Conservation (phyloP, 1,140 invertebrate genomes). For the Caenorhabditis remanei region DNA sequence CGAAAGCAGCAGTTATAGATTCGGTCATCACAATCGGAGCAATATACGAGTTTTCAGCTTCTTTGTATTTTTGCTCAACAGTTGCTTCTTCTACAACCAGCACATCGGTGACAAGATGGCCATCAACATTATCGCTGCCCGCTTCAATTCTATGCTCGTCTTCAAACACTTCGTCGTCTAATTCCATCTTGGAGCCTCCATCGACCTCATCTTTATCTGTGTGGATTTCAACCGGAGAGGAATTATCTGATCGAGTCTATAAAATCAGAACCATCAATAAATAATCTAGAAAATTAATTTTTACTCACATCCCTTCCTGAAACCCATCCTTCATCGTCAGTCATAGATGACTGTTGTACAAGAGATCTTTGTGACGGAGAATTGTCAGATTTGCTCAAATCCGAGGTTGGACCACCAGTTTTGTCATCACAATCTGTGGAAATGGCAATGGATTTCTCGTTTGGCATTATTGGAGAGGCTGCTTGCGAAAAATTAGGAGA, state of each 20-base stretch:
- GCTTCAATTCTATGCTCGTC: neutral
- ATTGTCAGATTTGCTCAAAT: constrained; percentile 30
- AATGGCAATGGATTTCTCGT: constrained; percentile 11
- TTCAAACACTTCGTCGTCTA: constrained; percentile 33
- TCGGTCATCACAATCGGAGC: neutral
- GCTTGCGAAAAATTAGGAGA: neutral
- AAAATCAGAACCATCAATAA: neutral
- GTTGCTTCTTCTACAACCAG: neutral
- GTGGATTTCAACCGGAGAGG: neutral
- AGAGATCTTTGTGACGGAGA: constrained; percentile 34
- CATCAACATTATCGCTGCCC: constrained; percentile 13
- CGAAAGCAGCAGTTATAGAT: constrained; percentile 12
- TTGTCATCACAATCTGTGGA: constrained; percentile 37
- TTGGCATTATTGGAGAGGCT: neutral
- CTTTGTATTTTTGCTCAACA: constrained; percentile 1
- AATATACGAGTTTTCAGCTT: neutral
- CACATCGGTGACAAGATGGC: neutral
- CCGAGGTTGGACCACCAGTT: constrained; percentile 14
- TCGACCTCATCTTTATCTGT: constrained; percentile 18
- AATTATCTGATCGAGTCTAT: constrained; percentile 5
- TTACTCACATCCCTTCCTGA: constrained; percentile 20
- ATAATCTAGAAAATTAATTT: neutral
- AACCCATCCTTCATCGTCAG: constrained; percentile 44
- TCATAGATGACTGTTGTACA: constrained; percentile 7
- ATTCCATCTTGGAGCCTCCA: neutral